A percentile compares a stretch with the other conserved stretches of the same genome.
Evolutionary conservation across 2,113 vertebrate genomes (phyloP).

Genomic region (Nothobranchius furzeri): DNA sequence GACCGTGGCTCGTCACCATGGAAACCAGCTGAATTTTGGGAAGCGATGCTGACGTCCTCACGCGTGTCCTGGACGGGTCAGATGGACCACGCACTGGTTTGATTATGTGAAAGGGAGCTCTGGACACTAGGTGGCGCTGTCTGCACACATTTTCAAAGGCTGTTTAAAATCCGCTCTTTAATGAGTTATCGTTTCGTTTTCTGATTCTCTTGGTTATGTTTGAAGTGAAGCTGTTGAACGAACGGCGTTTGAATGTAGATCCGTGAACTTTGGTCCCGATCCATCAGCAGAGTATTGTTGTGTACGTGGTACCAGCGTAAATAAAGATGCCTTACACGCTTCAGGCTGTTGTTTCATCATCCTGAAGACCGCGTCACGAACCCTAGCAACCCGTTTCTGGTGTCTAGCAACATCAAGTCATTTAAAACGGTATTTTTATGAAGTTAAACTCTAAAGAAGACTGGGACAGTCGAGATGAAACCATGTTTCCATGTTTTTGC

Average conservation of each 20-base stretch:
- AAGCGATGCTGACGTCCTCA: slow-evolving; percentile 19
- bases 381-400: too few species aligned
- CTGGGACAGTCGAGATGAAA: too few species aligned
- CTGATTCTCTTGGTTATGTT: slow-evolving; percentile 18
- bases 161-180: slow-evolving; percentile 37
- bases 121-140: slow-evolving; percentile 25
- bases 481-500: too few species aligned
- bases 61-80: slow-evolving; percentile 24
- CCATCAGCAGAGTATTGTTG: slow-evolving; percentile 46
- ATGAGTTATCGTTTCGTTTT: slow-evolving; percentile 27
- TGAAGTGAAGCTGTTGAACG: slow-evolving; percentile 22
- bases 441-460: too few species aligned
- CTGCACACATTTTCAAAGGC: slow-evolving; percentile 18
- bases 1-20: slow-evolving; percentile 20
- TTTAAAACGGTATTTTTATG: too few species aligned
- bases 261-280: slow-evolving; percentile 15
- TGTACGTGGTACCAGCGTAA: slow-evolving; percentile 48
- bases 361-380: not conserved
- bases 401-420: too few species aligned
- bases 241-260: slow-evolving; percentile 55
- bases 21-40: slow-evolving; percentile 42
- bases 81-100: slow-evolving; percentile 12
- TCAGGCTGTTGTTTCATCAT: not conserved
- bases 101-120: slow-evolving; percentile 4
- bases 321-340: slow-evolving; percentile 64